Percentiles rank a stretch among this genome's conserved stretches.
Conservation (phyloP, 2,888 invertebrate species). For the Yponomeuta cagnagella region DNA sequence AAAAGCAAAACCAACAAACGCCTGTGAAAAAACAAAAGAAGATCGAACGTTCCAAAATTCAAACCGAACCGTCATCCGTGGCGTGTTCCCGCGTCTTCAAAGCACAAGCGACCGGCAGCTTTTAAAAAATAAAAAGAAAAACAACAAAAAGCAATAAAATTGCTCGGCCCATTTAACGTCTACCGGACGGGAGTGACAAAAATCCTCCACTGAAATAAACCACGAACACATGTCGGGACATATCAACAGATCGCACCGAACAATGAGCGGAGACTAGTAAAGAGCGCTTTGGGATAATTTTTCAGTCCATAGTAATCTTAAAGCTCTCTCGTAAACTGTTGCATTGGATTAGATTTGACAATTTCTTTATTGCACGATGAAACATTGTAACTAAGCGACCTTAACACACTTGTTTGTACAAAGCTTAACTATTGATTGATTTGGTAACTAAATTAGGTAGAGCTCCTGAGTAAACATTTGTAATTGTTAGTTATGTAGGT, state of each 20-base stretch:
- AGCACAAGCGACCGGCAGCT: slow-evolving; percentile 26
- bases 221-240: slow-evolving; percentile 64
- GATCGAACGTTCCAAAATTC: slow-evolving; percentile 10
- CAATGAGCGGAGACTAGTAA: slow-evolving; percentile 20
- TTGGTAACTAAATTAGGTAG: no score
- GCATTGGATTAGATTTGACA: no score
- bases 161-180: slow-evolving; percentile 71
- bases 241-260: slow-evolving; percentile 37
- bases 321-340: no score
- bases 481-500: no score
- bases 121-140: slow-evolving; percentile 30
- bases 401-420: no score
- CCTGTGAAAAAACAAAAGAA: neutral
- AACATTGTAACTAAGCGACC: no score
- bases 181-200: slow-evolving; percentile 73
- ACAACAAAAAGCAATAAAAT: slow-evolving; percentile 58
- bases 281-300: neutral
- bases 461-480: no score
- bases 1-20: neutral
- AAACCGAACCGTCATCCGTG: slow-evolving; percentile 46
- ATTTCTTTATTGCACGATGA: no score
- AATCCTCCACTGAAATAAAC: slow-evolving; percentile 72
- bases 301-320: neutral
- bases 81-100: slow-evolving; percentile 48
- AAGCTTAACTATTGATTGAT: no score